Evolutionary conservation across 2,113 vertebrate species (phyloP), one percentile per base, ranked within the genome.

Genomic region (Triplophysa siluroides): DNA sequence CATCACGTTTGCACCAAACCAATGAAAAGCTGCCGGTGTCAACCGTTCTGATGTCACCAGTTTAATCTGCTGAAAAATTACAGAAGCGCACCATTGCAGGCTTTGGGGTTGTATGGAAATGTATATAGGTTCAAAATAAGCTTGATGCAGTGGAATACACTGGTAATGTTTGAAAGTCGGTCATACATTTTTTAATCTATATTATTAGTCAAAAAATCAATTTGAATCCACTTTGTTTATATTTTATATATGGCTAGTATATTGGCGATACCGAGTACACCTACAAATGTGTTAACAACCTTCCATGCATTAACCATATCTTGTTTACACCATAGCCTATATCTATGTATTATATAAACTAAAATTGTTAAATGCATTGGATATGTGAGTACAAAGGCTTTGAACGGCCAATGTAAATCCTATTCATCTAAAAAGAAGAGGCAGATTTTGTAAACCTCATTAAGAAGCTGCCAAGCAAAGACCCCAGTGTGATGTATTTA

Each of bases 1-100:
- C 87, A 87, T 85, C 87, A 86, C 80, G 74, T 77, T 58, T 80
- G 56, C 76, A 77, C 58, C 74, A 83, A 83, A 70, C 87, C 87
- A 88, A 88, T 87, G 65, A 68, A 77, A 83, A 75, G 66, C 76
- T 73, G 65, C 76, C 70, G 52, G 78, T 70, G 50, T 78, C 69
- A 58, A 45, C n/a, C n/a, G 45, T 63, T 67, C 71, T 72, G 18
- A 74, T 78, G 70, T 76, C 78, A 52, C 79, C 79, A 45, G 79
- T 81, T 78, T 76, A 47, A 76, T 66, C 69, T 62, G 13, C 4
- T 4, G 74, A 64, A 85, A 61, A 50, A 63, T 70, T 29, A 75
- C 43, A 2, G 67, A 65, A 62, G 67, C 58, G 47, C 66, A 24
- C 19, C 29, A 72, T 58, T 72, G 52, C 41, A 54, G 70, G 11